phyloP scores from a whole-genome alignment of 2,888 invertebrate species.

The Blomia tropicalis region DNA sequence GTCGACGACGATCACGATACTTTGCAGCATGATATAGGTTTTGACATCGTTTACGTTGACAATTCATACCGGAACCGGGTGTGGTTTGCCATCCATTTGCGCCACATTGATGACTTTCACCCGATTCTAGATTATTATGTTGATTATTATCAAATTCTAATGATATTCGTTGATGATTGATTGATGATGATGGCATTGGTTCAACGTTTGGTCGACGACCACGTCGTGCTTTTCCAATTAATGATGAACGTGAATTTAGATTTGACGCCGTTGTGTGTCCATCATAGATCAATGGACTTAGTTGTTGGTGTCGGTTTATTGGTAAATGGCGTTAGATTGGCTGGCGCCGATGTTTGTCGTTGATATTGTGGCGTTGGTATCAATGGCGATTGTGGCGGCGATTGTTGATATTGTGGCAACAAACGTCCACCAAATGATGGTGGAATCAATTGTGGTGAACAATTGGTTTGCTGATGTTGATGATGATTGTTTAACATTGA shows the following conservation, averaged over 20 bases:
- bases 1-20: slow-evolving; percentile 3
- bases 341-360: neutral
- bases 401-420: too few species aligned
- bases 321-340: neutral
- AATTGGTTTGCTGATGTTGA: neutral
- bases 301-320: neutral
- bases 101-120: neutral
- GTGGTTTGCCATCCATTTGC: neutral
- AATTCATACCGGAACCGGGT: neutral
- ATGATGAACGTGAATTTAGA: neutral
- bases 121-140: neutral
- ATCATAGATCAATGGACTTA: slow-evolving; percentile 1
- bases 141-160: too few species aligned
- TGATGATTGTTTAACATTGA: neutral
- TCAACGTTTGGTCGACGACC: neutral
- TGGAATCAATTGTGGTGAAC: too few species aligned
- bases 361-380: neutral
- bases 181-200: neutral
- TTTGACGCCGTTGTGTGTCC: neutral
- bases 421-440: too few species aligned
- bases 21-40: slow-evolving; percentile 8
- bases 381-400: neutral
- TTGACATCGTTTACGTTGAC: slow-evolving; percentile 5
- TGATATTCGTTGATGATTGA: neutral
- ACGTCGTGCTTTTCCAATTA: neutral